Conservation (phyloP, 2,888 invertebrate species). For the Busseola fusca region DNA sequence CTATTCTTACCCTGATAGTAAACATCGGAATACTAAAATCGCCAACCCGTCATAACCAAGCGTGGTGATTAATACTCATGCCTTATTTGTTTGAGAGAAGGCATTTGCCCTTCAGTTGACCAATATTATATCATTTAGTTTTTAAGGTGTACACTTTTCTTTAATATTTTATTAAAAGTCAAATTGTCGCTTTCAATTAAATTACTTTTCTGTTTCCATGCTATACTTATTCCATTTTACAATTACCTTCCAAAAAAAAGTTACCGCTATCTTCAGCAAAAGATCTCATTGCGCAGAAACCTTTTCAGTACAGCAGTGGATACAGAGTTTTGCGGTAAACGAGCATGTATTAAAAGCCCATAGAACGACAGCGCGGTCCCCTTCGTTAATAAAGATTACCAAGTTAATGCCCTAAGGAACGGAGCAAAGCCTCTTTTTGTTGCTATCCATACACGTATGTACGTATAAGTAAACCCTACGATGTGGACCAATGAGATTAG, state of each 20-base stretch:
- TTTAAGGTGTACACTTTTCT: neutral
- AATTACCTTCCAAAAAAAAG: neutral
- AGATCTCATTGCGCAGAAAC: slow-evolving; percentile 18
- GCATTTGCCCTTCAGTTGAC: neutral
- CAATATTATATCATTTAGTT: too few relatives aligned
- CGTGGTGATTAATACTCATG: too few relatives aligned
- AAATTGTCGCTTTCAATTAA: neutral
- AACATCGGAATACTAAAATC: neutral
- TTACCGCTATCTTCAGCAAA: neutral
- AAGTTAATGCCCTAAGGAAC: slow-evolving; percentile 64
- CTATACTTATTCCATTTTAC: neutral
- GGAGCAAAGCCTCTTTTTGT: slow-evolving; percentile 59
- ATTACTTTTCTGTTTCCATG: neutral
- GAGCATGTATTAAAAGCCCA: slow-evolving; percentile 53
- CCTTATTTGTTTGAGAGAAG: too few relatives aligned
- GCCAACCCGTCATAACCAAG: neutral
- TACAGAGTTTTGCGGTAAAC: slow-evolving; percentile 51
- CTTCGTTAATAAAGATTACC: slow-evolving; percentile 73
- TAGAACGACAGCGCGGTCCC: slow-evolving; percentile 53
- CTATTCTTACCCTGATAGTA: neutral
- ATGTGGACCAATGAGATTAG: slow-evolving; percentile 37
- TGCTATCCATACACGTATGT: slow-evolving; percentile 36
- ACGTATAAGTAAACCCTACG: slow-evolving; percentile 14
- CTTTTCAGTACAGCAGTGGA: slow-evolving; percentile 26
- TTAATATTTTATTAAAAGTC: neutral